These are phyloP conservation scores for Tineola bisselliella DNA, from an alignment of 2,888 invertebrate genomes.

Conservation along the genomic window DNA sequence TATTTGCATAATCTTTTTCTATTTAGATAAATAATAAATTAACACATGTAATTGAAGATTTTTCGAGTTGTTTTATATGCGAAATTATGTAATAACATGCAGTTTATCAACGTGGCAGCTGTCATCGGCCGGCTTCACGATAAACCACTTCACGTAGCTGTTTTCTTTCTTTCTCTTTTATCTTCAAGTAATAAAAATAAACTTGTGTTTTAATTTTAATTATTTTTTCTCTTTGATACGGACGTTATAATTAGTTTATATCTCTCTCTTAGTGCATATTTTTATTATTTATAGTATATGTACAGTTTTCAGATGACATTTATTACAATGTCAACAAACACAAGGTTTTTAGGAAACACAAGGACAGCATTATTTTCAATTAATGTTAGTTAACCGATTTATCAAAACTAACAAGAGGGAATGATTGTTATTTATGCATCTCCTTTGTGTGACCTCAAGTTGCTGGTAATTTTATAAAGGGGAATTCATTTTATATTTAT, in stretches of 20 bases:
- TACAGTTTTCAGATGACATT: too few species aligned
- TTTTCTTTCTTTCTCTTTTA: background rate
- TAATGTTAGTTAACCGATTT: background rate
- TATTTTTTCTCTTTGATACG: too few species aligned
- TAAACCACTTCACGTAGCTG: background rate
- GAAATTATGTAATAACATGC: background rate
- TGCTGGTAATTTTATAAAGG: background rate
- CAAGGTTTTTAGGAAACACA: background rate
- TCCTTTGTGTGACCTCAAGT: background rate
- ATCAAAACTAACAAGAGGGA: background rate
- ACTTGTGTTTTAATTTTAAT: too few species aligned
- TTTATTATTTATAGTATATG: too few species aligned
- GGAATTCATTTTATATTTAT: background rate
- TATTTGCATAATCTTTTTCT: constrained; percentile 12
- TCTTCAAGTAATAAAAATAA: background rate
- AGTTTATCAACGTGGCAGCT: constrained; percentile 1
- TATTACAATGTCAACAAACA: too few species aligned
- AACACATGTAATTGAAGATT: background rate
- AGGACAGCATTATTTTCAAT: background rate
- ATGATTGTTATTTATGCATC: background rate
- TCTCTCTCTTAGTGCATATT: too few species aligned
- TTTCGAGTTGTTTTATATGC: background rate
- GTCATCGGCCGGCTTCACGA: background rate
- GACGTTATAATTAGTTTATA: too few species aligned
- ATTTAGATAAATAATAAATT: background rate